Base-by-base conservation (phyloP, 2,113 vertebrate species). In the Phrynocephalus versicolor region DNA sequence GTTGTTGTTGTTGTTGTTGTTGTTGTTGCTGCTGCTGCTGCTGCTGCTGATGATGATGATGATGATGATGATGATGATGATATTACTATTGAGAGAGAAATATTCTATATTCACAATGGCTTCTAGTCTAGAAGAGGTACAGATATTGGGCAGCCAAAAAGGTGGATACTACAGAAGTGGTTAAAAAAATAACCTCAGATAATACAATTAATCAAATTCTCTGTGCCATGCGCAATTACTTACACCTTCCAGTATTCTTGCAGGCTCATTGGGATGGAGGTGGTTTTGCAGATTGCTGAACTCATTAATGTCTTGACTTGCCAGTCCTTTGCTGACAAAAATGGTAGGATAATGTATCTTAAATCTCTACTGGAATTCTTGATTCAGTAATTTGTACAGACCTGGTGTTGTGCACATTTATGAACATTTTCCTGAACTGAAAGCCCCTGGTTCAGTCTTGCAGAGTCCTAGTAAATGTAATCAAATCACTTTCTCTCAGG, bases 91-190 rank as follows among this genome's bases (percentile, higher is more conserved):
- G 37, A 18, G 64, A 82, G 55, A 67, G n/a, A 37, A 75, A 39
- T 41, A 64, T 77, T 64, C 75, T 18, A 80, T 25, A 3, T 64
- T 85, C 6, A 55, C 37, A 35, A 85, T 81, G 79, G 77, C 41
- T 45, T 2, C 69, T 88, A 23, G n/a, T 27, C 1, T 58, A 64
- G 16, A 84, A 87, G 41, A 12, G 58, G 19, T 14, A 86, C 8
- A 65, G 30, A 2, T 6, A 88, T 51, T 64, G 79, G 41, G 18
- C 1, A 10, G 60, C 18, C 3, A 3, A 62, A 72, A 3, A 3
- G 74, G 88, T 10, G n/a, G 19, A 15, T 74, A 30, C 14, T n/a
- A 88, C 85, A 81, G 39, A 67, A 80, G 78, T 80, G 37, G 25
- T 39, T 23, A 15, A 85, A 85, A 73, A 14, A 78, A 39, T 1